Percentiles rank a stretch among this genome's conserved stretches.
phyloP scores from a whole-genome alignment of 2,113 vertebrate species.

The Syrrhaptes paradoxus region DNA sequence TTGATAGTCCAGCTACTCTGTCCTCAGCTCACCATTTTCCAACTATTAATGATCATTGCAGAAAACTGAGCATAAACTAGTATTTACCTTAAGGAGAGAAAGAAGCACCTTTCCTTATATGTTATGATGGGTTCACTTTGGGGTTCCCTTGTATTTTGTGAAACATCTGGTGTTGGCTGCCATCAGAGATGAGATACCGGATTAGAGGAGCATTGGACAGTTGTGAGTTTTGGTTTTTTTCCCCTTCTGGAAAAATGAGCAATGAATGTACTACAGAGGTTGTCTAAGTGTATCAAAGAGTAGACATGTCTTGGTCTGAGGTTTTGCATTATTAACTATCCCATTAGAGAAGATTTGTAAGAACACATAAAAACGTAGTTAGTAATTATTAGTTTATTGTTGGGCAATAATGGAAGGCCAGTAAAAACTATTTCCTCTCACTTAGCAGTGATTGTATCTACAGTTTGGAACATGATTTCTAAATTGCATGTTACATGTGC shows the following conservation, averaged over 20 bases:
- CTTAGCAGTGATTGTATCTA: not conserved
- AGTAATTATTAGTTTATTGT: not conserved
- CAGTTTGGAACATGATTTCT: not conserved
- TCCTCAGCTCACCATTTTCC: not conserved
- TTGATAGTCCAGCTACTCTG: not conserved
- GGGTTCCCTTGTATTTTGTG: not conserved
- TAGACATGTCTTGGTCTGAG: not conserved
- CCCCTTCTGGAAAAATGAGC: not conserved
- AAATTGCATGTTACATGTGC: not conserved
- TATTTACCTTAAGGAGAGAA: not conserved
- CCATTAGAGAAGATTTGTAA: not conserved
- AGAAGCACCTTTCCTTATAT: not conserved
- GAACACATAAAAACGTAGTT: not conserved
- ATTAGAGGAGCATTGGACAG: not conserved
- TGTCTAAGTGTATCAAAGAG: not conserved
- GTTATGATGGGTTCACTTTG: not conserved
- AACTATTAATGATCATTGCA: not conserved
- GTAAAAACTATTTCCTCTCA: not conserved
- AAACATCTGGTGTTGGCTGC: not conserved
- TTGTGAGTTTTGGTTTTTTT: not conserved
- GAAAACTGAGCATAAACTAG: not conserved
- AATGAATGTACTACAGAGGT: not conserved
- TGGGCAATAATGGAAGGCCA: not conserved
- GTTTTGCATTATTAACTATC: not conserved
- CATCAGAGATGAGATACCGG: not conserved